Percentiles rank a stretch among this genome's conserved stretches.
Evolutionary conservation across 2,888 invertebrate genomes (phyloP).

Genomic region (Cataglyphis livida): DNA sequence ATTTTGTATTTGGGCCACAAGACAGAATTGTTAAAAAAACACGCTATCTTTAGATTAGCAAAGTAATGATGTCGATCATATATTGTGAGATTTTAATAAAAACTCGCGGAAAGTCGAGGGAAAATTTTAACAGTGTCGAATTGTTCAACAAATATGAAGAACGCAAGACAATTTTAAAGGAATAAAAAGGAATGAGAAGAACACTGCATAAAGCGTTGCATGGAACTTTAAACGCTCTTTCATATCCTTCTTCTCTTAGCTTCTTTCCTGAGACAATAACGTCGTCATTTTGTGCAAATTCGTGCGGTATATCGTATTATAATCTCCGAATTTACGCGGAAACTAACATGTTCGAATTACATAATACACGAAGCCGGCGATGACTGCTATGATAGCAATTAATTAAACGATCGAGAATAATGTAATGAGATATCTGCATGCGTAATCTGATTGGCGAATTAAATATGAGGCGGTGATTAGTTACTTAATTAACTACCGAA

Average conservation of each 20-base stretch:
- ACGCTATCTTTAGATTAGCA: not conserved
- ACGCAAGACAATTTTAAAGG: not conserved
- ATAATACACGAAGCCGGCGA: not conserved
- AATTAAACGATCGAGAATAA: constrained; percentile 34
- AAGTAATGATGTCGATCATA: not conserved
- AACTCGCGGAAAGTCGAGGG: not conserved
- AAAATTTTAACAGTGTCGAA: not conserved
- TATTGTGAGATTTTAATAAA: not conserved
- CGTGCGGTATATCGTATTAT: not conserved
- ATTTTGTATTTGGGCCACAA: not conserved
- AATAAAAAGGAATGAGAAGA: not conserved
- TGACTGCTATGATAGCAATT: constrained; percentile 31
- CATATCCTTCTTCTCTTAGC: not conserved
- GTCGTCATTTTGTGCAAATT: constrained; percentile 10
- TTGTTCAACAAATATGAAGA: constrained; percentile 1
- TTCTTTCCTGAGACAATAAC: constrained; percentile 17
- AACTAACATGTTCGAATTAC: constrained; percentile 35
- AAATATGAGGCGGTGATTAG: constrained; percentile 40
- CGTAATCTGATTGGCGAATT: constrained; percentile 21
- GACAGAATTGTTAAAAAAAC: not conserved
- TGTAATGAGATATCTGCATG: constrained; percentile 42
- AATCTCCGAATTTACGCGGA: constrained; percentile 18
- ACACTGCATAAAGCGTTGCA: not conserved
- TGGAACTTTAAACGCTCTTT: not conserved
- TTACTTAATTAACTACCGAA: constrained; percentile 8